Conservation (phyloP, 2,888 invertebrate genomes). For the Tenthredo amoena region DNA sequence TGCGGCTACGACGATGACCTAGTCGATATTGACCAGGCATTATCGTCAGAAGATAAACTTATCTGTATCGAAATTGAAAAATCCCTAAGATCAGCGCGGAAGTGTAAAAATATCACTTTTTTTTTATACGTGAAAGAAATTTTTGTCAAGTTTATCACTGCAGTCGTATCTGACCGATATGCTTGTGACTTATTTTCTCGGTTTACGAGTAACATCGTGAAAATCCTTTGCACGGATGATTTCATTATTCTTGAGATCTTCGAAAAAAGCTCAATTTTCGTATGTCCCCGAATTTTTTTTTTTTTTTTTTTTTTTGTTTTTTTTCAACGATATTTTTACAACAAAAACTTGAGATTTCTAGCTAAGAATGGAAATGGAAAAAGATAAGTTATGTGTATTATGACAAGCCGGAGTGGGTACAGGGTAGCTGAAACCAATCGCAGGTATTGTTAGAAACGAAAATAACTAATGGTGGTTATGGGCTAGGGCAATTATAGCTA, state of each 20-base stretch:
- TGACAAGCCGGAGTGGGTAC: not conserved
- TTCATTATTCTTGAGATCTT: not conserved
- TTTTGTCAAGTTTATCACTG: not conserved
- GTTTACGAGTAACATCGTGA: not conserved
- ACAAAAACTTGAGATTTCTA: not conserved
- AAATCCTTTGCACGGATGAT: not conserved
- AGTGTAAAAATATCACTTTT: not conserved
- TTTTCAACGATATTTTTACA: not conserved
- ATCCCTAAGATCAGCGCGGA: not conserved
- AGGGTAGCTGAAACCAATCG: not conserved
- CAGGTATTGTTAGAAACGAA: conserved; percentile 25
- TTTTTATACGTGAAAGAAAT: not conserved
- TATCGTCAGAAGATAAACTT: not conserved
- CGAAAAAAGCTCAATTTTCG: not conserved
- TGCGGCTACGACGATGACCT: not conserved
- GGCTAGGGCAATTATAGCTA: not conserved
- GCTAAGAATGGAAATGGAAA: not conserved
- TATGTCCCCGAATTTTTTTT: too few species aligned
- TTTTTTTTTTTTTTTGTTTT: too few species aligned
- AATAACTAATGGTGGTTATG: not conserved
- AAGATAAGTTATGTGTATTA: not conserved
- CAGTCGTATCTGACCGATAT: not conserved
- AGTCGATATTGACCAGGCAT: not conserved
- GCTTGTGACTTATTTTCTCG: too few species aligned
- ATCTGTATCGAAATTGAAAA: not conserved